Conservation (phyloP, 2,888 invertebrate genomes). For the Cosmia trapezina region DNA sequence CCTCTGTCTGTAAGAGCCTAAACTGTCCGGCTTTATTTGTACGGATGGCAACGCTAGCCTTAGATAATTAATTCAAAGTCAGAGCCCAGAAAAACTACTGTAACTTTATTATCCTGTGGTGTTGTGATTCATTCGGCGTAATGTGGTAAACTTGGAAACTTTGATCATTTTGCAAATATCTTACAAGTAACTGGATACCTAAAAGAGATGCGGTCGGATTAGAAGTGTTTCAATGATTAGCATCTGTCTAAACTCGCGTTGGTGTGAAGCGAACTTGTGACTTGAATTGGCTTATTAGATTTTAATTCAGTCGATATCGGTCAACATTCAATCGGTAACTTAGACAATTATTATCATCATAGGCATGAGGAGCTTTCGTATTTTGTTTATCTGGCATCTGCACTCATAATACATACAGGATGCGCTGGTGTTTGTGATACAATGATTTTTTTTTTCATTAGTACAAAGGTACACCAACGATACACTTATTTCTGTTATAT, state of each 20-base stretch:
- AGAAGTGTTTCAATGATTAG: conserved; percentile 19
- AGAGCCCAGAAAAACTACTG: too few species aligned
- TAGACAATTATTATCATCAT: background rate
- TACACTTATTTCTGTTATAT: too few species aligned
- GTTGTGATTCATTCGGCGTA: conserved; percentile 38
- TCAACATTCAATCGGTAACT: background rate
- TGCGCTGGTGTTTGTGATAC: too few species aligned
- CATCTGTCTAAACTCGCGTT: conserved; percentile 2
- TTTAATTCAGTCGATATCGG: conserved; percentile 17
- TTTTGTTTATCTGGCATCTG: background rate
- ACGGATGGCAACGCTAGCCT: too few species aligned
- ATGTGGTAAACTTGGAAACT: conserved; percentile 69
- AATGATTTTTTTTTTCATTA: too few species aligned
- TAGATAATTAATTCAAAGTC: too few species aligned
- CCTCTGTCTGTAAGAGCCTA: too few species aligned
- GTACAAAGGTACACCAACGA: too few species aligned
- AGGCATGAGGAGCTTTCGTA: conserved; percentile 7
- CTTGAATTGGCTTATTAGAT: conserved; percentile 36
- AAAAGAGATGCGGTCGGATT: conserved; percentile 33
- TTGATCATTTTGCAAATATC: conserved; percentile 64
- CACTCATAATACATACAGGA: background rate
- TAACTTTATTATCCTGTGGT: too few species aligned
- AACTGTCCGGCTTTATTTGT: too few species aligned
- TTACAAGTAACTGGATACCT: conserved; percentile 55
- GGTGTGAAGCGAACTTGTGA: conserved; percentile 27